Evolutionary conservation across 2,797 vertebrate species (phyloP), one percentile per base, ranked within the genome.

Genomic region (Triplophysa bombifrons): DNA sequence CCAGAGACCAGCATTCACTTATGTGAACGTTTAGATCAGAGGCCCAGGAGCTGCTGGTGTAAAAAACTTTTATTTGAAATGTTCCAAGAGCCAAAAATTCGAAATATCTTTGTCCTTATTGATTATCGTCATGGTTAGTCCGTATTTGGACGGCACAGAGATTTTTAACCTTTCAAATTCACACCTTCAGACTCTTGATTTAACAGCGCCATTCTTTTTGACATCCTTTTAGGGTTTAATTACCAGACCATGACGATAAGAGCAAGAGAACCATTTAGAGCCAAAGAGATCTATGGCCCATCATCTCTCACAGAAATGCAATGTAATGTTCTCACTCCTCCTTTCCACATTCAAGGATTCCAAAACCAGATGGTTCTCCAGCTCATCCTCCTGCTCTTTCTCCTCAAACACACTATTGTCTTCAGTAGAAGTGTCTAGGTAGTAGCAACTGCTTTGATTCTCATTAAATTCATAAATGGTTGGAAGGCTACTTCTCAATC

Each of bases 381-480:
- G 71, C 4, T 74, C 81, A 9, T 89, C 89, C n/a, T 65, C 82
- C 2, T 91, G 88, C 0, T 72, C 91, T 1, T 76, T 91, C 30
- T 91, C 92, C 83, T 91, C 94, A 12, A 87, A 90, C 82, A 93
- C 83, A 78, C 91, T 92, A 88, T 90, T 88, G 84, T 92, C 88
- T 9, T 91, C 91, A 3, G 86, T 81, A 0, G 94, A 91, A 0
- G 83, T 88, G 88, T 96, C 94, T 4, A 90, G 83, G 84, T 93
- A 91, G 3, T 85, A 89, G 85, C 86, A 86, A 8, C 88, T 88
- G 48, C 19, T 41, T 84, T 87, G 89, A 0, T 61, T 89, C 85
- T 94, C 92, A 2, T 71, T 87, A 86, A 89, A 91, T 87, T 98
- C 94, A 0, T 95, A 94, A 78, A 97, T 98, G 85, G 94, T 96